Percentiles rank a stretch among this genome's conserved stretches.
These are phyloP conservation scores for Sarcophaga caerulescens DNA, from an alignment of 2,888 invertebrate genomes.

Conservation along the genomic window DNA sequence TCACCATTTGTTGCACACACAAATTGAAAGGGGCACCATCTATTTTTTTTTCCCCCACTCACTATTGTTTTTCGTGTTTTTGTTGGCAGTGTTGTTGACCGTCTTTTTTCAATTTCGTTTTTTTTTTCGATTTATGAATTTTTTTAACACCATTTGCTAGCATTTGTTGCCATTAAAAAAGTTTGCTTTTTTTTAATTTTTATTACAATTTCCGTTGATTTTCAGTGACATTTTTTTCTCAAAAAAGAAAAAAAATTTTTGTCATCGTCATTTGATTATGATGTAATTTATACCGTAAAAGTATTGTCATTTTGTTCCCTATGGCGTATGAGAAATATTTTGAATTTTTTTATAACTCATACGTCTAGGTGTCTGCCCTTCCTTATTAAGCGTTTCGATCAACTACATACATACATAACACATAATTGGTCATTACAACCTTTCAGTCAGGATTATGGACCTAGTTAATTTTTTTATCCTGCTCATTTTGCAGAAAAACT, in stretches of 20 bases:
- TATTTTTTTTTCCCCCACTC: not conserved
- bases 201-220: conserved; percentile 71
- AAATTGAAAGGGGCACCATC: conserved; percentile 12
- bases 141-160: conserved; percentile 49
- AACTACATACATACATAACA: too few species aligned
- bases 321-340: not conserved
- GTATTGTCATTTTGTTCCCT: not conserved
- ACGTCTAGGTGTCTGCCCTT: not conserved
- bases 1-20: conserved; percentile 68
- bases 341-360: not conserved
- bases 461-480: too few species aligned
- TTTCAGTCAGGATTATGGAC: too few species aligned
- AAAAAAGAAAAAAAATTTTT: conserved; percentile 2
- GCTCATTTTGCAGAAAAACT: too few species aligned
- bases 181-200: conserved; percentile 55
- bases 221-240: conserved; percentile 38
- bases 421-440: too few species aligned
- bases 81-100: not conserved
- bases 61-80: not conserved
- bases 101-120: not conserved
- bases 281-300: conserved; percentile 50
- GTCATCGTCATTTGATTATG: conserved; percentile 22
- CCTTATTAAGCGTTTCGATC: too few species aligned
- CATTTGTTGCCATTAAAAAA: conserved; percentile 65
- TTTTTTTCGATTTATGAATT: conserved; percentile 27